Percentiles rank a stretch among this genome's conserved stretches.
These are phyloP conservation scores for Goniozus legneri DNA, from an alignment of 1,140 invertebrate species.

Conservation along the genomic window DNA sequence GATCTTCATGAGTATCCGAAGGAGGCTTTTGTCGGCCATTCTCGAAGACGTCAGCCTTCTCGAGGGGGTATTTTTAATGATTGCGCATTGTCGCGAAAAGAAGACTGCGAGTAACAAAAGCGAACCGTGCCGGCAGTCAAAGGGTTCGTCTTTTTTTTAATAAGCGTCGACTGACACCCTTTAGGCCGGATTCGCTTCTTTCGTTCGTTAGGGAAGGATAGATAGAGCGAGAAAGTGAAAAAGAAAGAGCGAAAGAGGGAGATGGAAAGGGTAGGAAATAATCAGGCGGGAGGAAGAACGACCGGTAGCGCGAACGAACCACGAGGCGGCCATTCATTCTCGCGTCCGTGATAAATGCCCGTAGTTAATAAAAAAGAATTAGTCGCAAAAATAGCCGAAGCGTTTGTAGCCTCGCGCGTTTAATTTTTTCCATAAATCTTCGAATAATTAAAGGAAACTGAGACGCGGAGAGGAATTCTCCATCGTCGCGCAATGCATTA, in stretches of 20 bases:
- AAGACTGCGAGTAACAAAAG: conserved; percentile 19
- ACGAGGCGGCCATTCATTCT: conserved; percentile 25
- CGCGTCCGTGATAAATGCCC: conserved; percentile 28
- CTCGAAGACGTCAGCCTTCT: too few relatives aligned
- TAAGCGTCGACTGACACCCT: conserved; percentile 32
- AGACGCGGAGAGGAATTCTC: too few relatives aligned
- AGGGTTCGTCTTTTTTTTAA: conserved; percentile 20
- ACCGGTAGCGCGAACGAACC: too few relatives aligned
- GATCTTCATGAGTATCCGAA: background rate
- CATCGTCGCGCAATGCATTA: too few relatives aligned
- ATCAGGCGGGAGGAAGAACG: too few relatives aligned
- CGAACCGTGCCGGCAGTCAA: conserved; percentile 2
- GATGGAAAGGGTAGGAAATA: too few relatives aligned
- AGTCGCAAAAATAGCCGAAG: too few relatives aligned
- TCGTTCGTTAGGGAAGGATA: conserved; percentile 26
- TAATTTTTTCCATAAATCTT: too few relatives aligned
- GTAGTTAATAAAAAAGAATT: conserved; percentile 27
- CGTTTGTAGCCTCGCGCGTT: too few relatives aligned
- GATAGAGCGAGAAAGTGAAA: conserved; percentile 29
- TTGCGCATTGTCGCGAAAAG: conserved; percentile 26
- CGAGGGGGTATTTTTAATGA: conserved; percentile 23
- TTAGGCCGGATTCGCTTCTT: conserved; percentile 28
- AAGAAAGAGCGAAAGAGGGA: too few relatives aligned
- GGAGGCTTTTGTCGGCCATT: too few relatives aligned
- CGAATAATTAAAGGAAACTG: too few relatives aligned